Evolutionary conservation across 2,888 invertebrate species (phyloP), one percentile per base, ranked within the genome.

Genomic region (Ophion ellenae): DNA sequence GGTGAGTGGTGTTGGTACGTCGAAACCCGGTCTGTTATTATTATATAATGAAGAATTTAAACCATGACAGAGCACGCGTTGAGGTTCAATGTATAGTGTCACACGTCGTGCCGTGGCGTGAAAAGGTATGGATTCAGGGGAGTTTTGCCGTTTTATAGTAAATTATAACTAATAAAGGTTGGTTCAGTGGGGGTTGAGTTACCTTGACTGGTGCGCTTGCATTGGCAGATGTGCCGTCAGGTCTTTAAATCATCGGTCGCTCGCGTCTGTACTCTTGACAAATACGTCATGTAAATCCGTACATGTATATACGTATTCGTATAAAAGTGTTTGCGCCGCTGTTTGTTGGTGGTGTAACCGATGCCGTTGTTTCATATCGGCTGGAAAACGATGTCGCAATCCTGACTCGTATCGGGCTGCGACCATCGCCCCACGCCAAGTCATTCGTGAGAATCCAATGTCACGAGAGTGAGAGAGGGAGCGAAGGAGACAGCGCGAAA

Each of bases 111-210:
- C 90, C 90, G 91, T 83, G 90, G 90, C 90, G 91, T 91, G 91
- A 92, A 92, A 92, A 87, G 88, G 88, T 92, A 93, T 91, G 91
- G 90, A 90, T 91, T 89, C 89, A 89, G 88, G 89, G 86, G 89
- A 85, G 91, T 92, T 93, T 93, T 92, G 92, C 93, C 93, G 93
- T 94, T 94, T 94, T 94, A 94, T 94, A 94, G 92, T 93, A 93
- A 93, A 93, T 93, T 93, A 94, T 94, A 94, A 93, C 93, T 93
- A 93, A 93, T 92, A 93, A 91, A 92, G 84, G 87, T 20, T 63
- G 61, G 64, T 64, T 71, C 45, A 66, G 79, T 77, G 74, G 59
- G 61, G 90, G 90, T 89, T 90, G 90, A 87, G 89, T 91, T 89
- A 92, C 94, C 94, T 94, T 94, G 94, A 92, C 89, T 91, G 92